Conservation (phyloP, 1,140 invertebrate species). For the Bombus fervidus region DNA sequence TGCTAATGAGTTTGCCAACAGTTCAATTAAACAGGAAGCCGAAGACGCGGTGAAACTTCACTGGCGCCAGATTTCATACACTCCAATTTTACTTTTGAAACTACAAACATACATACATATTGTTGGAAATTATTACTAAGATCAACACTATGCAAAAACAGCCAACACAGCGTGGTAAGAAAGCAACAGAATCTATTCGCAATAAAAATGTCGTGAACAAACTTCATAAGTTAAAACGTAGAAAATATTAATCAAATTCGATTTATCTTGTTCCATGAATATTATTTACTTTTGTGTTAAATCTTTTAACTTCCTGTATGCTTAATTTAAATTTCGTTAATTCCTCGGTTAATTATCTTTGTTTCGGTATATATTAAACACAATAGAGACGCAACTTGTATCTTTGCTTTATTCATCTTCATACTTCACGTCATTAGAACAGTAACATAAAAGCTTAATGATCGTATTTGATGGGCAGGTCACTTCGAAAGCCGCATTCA, state of each 20-base stretch:
- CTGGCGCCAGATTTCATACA: slow-evolving; percentile 1
- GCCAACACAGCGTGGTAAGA: background rate
- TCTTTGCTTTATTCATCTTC: background rate
- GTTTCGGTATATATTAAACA: background rate
- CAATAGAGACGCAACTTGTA: background rate
- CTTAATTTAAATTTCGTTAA: too few relatives aligned
- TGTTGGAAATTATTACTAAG: background rate
- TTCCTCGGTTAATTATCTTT: background rate
- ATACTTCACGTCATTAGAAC: background rate
- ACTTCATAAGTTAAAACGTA: too few relatives aligned
- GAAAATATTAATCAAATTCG: too few relatives aligned
- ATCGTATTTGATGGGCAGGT: background rate
- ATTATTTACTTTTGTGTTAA: too few relatives aligned
- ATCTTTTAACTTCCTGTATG: too few relatives aligned
- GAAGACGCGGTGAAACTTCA: slow-evolving; percentile 3
- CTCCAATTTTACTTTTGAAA: slow-evolving; percentile 15
- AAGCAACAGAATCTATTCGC: background rate
- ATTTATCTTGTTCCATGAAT: too few relatives aligned
- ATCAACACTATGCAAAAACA: too few relatives aligned
- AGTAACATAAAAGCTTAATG: background rate
- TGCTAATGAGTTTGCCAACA: slow-evolving; percentile 41
- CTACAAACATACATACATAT: background rate
- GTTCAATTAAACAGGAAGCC: slow-evolving; percentile 32
- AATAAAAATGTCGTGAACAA: background rate
- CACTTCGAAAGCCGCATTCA: background rate